Percentiles rank a stretch among this genome's conserved stretches.
These are phyloP conservation scores for Holothuria glaberrima DNA, from an alignment of 35 echinoderm and acorn worm species.

Conservation along the genomic window DNA sequence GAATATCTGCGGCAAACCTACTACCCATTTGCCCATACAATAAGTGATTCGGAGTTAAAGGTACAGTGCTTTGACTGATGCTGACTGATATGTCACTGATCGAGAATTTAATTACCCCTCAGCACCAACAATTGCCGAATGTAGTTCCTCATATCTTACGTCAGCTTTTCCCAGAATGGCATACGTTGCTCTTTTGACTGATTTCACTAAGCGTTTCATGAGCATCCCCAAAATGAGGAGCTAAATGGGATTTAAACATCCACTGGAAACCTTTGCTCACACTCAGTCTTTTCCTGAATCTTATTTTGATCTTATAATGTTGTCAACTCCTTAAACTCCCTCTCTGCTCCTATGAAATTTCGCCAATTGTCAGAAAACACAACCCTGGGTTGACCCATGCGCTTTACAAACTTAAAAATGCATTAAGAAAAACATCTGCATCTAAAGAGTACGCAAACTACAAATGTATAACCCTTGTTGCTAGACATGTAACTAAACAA, in stretches of 20 bases:
- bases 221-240: conserved; percentile 25
- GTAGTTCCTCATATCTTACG: conserved; percentile 39
- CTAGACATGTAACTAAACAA: conserved; percentile 39
- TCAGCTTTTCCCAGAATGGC: neutral
- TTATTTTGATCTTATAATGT: no score
- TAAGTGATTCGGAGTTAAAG: conserved; percentile 29
- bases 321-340: no score
- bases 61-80: neutral
- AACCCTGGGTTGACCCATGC: no score
- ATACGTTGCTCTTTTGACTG: conserved; percentile 5
- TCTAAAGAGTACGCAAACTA: neutral
- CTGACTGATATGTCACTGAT: conserved; percentile 16
- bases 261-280: neutral
- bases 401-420: no score
- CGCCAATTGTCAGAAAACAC: no score
- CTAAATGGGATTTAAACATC: conserved; percentile 1
- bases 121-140: conserved; percentile 23
- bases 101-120: conserved; percentile 25
- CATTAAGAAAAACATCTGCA: no score
- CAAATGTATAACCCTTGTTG: conserved; percentile 30
- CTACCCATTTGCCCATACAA: conserved; percentile 5
- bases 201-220: conserved; percentile 19
- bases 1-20: neutral
- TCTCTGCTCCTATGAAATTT: no score
- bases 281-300: no score